Conservation (phyloP, 2,888 invertebrate genomes). For the Xestobium rufovillosum region DNA sequence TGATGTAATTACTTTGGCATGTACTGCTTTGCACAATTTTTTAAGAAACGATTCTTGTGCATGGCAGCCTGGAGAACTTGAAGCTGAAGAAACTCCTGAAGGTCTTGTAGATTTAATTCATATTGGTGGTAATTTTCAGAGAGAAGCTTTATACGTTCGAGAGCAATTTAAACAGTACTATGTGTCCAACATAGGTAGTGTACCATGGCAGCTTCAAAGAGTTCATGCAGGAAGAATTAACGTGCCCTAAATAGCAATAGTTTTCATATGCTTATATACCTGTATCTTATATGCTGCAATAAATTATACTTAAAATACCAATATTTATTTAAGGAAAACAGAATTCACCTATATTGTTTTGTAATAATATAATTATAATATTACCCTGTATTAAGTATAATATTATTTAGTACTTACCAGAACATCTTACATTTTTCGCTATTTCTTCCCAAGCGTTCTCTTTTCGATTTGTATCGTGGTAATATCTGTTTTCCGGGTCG, state of each 20-base stretch:
- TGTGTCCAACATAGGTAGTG: slow-evolving; percentile 9
- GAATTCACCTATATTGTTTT: too few relatives aligned
- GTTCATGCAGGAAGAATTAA: slow-evolving; percentile 10
- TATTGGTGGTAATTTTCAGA: slow-evolving; percentile 17
- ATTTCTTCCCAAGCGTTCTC: slow-evolving; percentile 12
- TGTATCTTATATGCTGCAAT: too few relatives aligned
- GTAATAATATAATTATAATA: too few relatives aligned
- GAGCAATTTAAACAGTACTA: slow-evolving; percentile 15
- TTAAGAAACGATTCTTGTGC: slow-evolving; percentile 9
- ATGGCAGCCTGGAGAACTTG: slow-evolving; percentile 12
- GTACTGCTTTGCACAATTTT: slow-evolving; percentile 13
- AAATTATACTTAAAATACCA: too few relatives aligned
- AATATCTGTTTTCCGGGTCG: slow-evolving; percentile 8
- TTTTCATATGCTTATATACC: too few relatives aligned
- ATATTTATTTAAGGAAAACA: too few relatives aligned
- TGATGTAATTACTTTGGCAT: slow-evolving; percentile 12
- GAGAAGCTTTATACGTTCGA: slow-evolving; percentile 12
- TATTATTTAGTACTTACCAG: slow-evolving; percentile 10
- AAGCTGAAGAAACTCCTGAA: slow-evolving; percentile 9
- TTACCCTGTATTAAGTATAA: too few relatives aligned
- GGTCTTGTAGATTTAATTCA: slow-evolving; percentile 8
- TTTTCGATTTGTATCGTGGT: slow-evolving; percentile 8
- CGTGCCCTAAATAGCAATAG: too few relatives aligned
- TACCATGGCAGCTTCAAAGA: slow-evolving; percentile 12
- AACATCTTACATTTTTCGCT: slow-evolving; percentile 9